A percentile compares a stretch with the other conserved stretches of the same genome.
phyloP scores from a whole-genome alignment of 1,140 invertebrate species.

The Bicyclus anynana region DNA sequence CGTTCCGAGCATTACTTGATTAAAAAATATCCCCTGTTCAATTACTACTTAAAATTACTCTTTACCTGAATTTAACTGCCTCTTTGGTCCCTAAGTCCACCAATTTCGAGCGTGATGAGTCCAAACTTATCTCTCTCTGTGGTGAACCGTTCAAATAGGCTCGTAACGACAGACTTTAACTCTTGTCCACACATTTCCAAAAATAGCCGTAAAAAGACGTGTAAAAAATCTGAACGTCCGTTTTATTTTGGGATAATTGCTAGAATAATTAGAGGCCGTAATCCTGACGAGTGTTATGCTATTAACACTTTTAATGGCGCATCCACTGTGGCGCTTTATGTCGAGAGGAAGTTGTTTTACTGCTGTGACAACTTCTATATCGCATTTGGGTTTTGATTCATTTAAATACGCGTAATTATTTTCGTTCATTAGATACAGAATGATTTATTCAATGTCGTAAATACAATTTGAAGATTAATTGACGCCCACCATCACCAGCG shows the following conservation, averaged over 20 bases:
- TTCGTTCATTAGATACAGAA: neutral
- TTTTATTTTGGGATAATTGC: conserved; percentile 39
- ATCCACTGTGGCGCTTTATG: conserved; percentile 38
- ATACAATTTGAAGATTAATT: no score
- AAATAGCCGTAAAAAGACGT: conserved; percentile 19
- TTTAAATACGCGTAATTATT: neutral
- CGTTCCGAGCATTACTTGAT: no score
- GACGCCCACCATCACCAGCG: no score
- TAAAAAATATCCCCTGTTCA: no score
- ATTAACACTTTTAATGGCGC: conserved; percentile 50
- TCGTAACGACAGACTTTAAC: no score
- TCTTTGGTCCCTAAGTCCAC: no score
- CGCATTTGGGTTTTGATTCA: conserved; percentile 1
- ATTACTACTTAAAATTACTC: no score
- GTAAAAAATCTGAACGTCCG: conserved; percentile 39
- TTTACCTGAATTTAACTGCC: no score
- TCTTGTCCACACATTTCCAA: neutral
- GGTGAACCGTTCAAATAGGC: no score
- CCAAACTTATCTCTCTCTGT: no score
- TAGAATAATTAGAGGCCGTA: conserved; percentile 46
- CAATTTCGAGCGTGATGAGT: no score
- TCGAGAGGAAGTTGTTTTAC: conserved; percentile 46
- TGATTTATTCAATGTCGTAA: no score
- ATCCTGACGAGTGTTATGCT: conserved; percentile 38
- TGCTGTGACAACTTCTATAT: conserved; percentile 38